Evolutionary conservation across 2,797 vertebrate genomes (phyloP).

Genomic region (Galago senegalensis): DNA sequence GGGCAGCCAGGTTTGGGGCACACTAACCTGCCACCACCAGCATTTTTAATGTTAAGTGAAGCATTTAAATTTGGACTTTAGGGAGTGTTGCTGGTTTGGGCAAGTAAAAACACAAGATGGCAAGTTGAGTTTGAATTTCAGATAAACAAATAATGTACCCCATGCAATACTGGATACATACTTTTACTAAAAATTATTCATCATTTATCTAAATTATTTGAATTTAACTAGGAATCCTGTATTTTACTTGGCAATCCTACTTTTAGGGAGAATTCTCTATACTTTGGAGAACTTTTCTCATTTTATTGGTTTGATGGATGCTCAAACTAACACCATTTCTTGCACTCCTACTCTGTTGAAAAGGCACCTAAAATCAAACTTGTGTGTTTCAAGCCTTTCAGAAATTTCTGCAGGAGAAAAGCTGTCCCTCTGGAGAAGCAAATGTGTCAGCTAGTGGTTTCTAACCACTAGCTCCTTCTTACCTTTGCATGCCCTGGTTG

Average conservation of each 20-base stretch:
- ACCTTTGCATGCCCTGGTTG: constrained; percentile 48
- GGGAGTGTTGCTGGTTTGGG: background rate
- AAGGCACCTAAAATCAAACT: background rate
- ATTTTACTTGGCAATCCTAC: background rate
- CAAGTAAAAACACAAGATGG: constrained; percentile 27
- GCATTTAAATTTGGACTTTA: background rate
- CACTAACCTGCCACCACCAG: background rate
- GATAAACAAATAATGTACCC: background rate
- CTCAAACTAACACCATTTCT: background rate
- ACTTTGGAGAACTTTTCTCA: background rate
- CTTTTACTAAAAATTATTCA: constrained; percentile 43
- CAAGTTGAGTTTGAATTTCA: constrained; percentile 14
- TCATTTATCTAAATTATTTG: background rate
- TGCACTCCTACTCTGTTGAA: background rate
- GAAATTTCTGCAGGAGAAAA: background rate
- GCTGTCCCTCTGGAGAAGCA: background rate
- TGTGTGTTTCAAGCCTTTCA: background rate
- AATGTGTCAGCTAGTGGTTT: background rate
- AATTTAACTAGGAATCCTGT: background rate
- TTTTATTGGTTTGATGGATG: background rate
- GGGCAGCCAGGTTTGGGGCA: background rate
- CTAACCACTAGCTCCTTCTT: constrained; percentile 13
- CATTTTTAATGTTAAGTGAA: constrained; percentile 52
- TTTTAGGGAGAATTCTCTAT: background rate
- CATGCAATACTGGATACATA: constrained; percentile 23